Conservation (phyloP, 1,140 invertebrate species). For the Drosophila mauritiana region DNA sequence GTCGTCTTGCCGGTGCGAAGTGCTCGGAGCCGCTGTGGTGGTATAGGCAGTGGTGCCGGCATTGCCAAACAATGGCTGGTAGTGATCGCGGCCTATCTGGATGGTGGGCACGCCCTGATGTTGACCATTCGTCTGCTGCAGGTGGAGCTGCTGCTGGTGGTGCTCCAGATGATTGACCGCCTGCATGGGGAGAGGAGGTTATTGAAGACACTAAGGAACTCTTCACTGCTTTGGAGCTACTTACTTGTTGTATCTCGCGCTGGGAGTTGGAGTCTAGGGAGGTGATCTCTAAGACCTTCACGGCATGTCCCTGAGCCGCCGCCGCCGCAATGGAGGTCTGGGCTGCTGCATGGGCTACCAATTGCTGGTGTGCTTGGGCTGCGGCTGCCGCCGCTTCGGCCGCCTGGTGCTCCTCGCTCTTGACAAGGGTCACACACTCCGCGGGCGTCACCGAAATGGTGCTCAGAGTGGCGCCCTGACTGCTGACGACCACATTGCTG, state of each 20-base stretch:
- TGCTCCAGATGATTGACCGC: conserved; percentile 80
- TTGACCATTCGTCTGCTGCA: conserved; percentile 71
- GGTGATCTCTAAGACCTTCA: conserved; percentile 79
- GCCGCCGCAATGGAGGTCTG: conserved; percentile 55
- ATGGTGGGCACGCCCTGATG: conserved; percentile 76
- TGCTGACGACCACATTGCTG: conserved; percentile 67
- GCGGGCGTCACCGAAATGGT: conserved; percentile 72
- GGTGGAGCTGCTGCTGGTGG: conserved; percentile 76
- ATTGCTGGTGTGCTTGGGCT: conserved; percentile 63
- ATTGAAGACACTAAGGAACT: not conserved
- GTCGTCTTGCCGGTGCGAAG: conserved; percentile 66
- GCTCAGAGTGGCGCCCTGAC: conserved; percentile 62
- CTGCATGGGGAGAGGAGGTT: conserved; percentile 12
- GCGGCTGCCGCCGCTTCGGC: conserved; percentile 59
- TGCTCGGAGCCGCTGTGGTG: conserved; percentile 48
- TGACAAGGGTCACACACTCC: conserved; percentile 71
- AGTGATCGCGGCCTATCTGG: conserved; percentile 77
- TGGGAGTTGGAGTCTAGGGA: conserved; percentile 80
- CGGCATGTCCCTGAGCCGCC: conserved; percentile 61
- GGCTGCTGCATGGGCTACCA: conserved; percentile 65
- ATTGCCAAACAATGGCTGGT: conserved; percentile 73
- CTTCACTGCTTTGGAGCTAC: not conserved
- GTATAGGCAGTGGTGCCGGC: conserved; percentile 63
- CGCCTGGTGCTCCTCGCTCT: conserved; percentile 65
- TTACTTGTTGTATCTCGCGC: conserved; percentile 80